phyloP scores from a whole-genome alignment of 1,140 invertebrate genomes.

The Halotydeus destructor region DNA sequence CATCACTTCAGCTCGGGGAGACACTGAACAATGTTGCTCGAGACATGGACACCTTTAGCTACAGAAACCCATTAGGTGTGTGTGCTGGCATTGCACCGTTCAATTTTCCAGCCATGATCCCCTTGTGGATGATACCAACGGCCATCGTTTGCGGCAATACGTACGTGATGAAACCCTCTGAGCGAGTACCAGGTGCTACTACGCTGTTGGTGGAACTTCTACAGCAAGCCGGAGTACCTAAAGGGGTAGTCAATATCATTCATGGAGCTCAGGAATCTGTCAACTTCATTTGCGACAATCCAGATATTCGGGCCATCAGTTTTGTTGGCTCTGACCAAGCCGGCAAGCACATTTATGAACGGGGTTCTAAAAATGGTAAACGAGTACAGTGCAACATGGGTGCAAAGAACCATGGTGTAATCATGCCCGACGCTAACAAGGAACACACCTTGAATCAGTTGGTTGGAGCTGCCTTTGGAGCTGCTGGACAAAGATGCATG shows the following conservation, averaged over 20 bases:
- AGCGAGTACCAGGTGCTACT: slow-evolving; percentile 85
- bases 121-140: slow-evolving; percentile 94
- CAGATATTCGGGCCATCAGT: slow-evolving; percentile 87
- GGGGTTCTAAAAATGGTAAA: slow-evolving; percentile 72
- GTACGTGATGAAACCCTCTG: slow-evolving; percentile 61
- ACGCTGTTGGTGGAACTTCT: slow-evolving; percentile 81
- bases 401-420: slow-evolving; percentile 94
- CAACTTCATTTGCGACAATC: slow-evolving; percentile 88
- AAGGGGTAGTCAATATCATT: slow-evolving; percentile 84
- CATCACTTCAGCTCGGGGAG: slow-evolving; percentile 75
- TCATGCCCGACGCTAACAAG: slow-evolving; percentile 93
- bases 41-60: slow-evolving; percentile 78
- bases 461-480: slow-evolving; percentile 85
- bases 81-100: slow-evolving; percentile 58
- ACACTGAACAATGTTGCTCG: slow-evolving; percentile 70
- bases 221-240: slow-evolving; percentile 70
- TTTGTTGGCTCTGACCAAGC: slow-evolving; percentile 94
- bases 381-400: slow-evolving; percentile 93
- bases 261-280: slow-evolving; percentile 84
- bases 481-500: slow-evolving; percentile 82
- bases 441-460: slow-evolving; percentile 83
- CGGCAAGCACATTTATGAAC: slow-evolving; percentile 85
- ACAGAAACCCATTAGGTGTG: slow-evolving; percentile 70
- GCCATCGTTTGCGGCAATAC: slow-evolving; percentile 72
- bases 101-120: slow-evolving; percentile 94